Evolutionary conservation across 2,113 vertebrate species (phyloP).

Genomic region (Phocoena sinus): DNA sequence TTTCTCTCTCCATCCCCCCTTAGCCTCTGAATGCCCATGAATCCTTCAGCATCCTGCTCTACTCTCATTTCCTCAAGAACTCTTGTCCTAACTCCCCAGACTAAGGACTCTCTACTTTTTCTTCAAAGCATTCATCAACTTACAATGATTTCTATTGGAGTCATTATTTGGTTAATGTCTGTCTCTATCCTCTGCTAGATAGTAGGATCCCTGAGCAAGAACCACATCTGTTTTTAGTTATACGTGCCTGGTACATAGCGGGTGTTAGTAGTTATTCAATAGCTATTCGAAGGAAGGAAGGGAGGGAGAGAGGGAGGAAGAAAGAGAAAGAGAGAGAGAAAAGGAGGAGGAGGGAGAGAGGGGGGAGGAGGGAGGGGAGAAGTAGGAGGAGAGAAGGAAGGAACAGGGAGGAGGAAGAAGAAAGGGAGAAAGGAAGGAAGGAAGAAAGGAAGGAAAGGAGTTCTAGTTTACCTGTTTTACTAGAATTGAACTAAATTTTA

Average conservation of each 20-base stretch:
- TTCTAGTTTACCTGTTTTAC: neutral
- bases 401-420: no score
- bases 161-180: neutral
- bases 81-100: neutral
- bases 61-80: neutral
- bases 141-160: neutral
- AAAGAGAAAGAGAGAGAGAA: no score
- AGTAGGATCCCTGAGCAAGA: neutral
- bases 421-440: neutral
- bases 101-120: neutral
- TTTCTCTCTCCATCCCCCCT: neutral
- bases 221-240: neutral
- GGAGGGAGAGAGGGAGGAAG: neutral
- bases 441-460: neutral
- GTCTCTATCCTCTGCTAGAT: neutral
- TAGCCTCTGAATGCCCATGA: neutral
- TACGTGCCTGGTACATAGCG: neutral
- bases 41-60: neutral
- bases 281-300: neutral
- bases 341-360: no score
- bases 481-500: neutral
- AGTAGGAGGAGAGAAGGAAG: neutral
- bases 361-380: neutral
- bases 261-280: neutral
- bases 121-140: neutral